Evolutionary conservation across 2,888 invertebrate genomes (phyloP).

Genomic region (Brachylomia viminalis): DNA sequence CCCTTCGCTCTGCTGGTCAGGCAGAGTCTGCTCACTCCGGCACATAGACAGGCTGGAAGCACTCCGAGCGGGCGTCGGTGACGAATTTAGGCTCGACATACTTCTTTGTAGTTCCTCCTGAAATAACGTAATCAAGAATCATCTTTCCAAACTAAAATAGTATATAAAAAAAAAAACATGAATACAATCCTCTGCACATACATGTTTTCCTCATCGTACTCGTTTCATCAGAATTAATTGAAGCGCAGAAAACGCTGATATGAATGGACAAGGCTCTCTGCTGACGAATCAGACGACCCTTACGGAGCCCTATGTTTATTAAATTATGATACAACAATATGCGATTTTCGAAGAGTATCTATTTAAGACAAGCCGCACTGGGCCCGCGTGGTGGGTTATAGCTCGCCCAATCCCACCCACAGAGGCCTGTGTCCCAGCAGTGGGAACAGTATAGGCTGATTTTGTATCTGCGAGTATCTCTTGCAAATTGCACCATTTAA

Average conservation of each 20-base stretch:
- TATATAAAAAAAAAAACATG: not conserved
- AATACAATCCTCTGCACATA: not conserved
- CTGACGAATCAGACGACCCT: conserved; percentile 17
- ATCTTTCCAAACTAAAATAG: not conserved
- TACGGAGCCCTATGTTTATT: not conserved
- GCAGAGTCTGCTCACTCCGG: conserved; percentile 70
- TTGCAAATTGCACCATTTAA: not conserved
- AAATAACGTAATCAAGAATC: conserved; percentile 20
- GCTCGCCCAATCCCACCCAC: too few relatives aligned
- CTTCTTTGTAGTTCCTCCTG: conserved; percentile 75
- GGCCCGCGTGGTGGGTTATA: not conserved
- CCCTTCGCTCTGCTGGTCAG: conserved; percentile 65
- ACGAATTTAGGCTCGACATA: conserved; percentile 74
- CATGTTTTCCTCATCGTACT: not conserved
- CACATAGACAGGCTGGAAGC: conserved; percentile 76
- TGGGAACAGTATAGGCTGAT: not conserved
- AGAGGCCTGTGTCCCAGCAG: not conserved
- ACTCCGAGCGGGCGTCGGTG: conserved; percentile 74
- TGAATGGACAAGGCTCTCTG: not conserved
- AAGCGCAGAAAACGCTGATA: conserved; percentile 28
- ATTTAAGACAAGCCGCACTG: not conserved
- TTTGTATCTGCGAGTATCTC: not conserved
- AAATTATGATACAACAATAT: not conserved
- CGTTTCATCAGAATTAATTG: conserved; percentile 27
- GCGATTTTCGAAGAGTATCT: not conserved